A percentile compares a stretch with the other conserved stretches of the same genome.
These are phyloP conservation scores for Spilarctia lutea DNA, from an alignment of 2,888 invertebrate species.

Conservation along the genomic window DNA sequence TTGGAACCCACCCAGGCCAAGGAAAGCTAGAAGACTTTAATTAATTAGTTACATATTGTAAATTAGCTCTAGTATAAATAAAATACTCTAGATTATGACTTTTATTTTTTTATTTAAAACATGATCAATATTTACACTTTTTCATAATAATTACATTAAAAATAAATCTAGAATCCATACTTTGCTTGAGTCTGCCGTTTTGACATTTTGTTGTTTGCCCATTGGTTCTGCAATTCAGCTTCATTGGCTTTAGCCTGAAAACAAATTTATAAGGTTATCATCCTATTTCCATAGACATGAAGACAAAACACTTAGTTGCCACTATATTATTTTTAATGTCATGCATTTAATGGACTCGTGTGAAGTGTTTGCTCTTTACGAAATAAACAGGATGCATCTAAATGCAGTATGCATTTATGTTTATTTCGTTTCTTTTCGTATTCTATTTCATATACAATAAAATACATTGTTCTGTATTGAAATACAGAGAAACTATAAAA, in stretches of 20 bases:
- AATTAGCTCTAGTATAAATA: slow-evolving; percentile 41
- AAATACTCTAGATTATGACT: slow-evolving; percentile 32
- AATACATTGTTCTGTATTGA: too few species aligned
- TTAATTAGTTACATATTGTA: slow-evolving; percentile 30
- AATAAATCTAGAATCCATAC: slow-evolving; percentile 93
- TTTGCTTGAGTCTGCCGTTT: slow-evolving; percentile 96
- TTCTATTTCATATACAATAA: too few species aligned
- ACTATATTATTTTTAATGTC: too few species aligned
- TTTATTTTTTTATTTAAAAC: slow-evolving; percentile 28
- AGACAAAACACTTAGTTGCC: background rate
- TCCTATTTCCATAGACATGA: background rate
- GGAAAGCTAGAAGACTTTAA: slow-evolving; percentile 94
- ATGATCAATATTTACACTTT: slow-evolving; percentile 22
- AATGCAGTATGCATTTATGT: too few species aligned
- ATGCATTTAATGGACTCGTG: too few species aligned
- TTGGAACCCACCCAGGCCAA: slow-evolving; percentile 93
- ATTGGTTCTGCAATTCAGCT: slow-evolving; percentile 96
- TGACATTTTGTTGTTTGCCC: slow-evolving; percentile 95
- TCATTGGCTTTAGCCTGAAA: slow-evolving; percentile 97
- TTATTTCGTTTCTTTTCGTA: too few species aligned
- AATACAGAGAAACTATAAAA: too few species aligned
- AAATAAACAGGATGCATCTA: too few species aligned
- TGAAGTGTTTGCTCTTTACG: too few species aligned
- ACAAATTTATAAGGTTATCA: slow-evolving; percentile 3
- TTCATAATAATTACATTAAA: slow-evolving; percentile 22